These are phyloP conservation scores for Sitta europaea DNA, from an alignment of 2,113 vertebrate species.

Conservation along the genomic window DNA sequence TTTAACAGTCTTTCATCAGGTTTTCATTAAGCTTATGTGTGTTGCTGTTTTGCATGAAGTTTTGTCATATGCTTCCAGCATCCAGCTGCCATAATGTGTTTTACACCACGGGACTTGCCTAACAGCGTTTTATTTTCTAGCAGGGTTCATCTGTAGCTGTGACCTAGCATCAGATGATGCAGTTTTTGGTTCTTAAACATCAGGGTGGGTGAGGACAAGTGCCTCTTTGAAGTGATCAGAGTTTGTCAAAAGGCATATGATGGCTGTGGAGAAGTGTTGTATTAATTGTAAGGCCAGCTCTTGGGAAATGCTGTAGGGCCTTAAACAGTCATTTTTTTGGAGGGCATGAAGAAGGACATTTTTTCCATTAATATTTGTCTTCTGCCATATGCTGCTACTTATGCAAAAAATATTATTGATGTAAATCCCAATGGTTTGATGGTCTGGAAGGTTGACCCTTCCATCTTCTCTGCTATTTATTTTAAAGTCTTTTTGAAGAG, in stretches of 20 bases:
- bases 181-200: background rate
- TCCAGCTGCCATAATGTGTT: background rate
- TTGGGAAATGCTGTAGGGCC: background rate
- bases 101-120: background rate
- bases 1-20: background rate
- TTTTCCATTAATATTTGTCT: background rate
- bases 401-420: background rate
- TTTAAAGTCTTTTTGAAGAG: background rate
- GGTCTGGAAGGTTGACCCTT: background rate
- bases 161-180: background rate
- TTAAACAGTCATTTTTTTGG: background rate
- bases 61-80: background rate
- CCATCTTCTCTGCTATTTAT: background rate
- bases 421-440: background rate
- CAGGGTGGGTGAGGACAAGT: background rate
- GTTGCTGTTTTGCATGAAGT: background rate
- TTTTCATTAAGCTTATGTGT: constrained; percentile 23
- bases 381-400: background rate
- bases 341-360: background rate
- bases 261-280: background rate
- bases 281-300: background rate
- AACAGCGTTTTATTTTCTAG: background rate
- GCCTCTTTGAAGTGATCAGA: background rate
- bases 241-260: background rate
- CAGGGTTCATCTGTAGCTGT: background rate